Conservation (phyloP, 64 coral and sea anemone genomes). For the Hydrozoanthus tunicans region DNA sequence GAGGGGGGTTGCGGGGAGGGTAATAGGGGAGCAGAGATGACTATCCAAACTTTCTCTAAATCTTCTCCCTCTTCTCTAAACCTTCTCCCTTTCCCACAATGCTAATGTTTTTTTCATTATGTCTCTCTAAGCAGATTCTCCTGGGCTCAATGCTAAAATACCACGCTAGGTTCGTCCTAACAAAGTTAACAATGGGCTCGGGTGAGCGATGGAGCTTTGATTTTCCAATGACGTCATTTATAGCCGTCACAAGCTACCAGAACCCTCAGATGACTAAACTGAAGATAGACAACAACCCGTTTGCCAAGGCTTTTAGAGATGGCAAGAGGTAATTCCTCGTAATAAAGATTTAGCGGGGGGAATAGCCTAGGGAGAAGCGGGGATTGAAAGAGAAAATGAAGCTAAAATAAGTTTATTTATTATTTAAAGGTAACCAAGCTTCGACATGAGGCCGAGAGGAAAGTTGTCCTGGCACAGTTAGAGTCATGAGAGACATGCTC, state of each 20-base stretch:
- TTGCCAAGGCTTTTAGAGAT: slow-evolving; percentile 88
- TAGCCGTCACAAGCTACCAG: slow-evolving; percentile 91
- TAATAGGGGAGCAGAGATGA: no score
- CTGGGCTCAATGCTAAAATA: slow-evolving; percentile 83
- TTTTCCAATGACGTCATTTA: slow-evolving; percentile 85
- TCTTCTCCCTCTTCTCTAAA: background rate
- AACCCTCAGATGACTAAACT: slow-evolving; percentile 85
- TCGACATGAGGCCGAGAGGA: no score
- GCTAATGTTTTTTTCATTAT: background rate
- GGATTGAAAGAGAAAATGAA: no score
- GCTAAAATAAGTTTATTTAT: no score
- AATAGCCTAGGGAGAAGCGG: no score
- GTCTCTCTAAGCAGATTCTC: slow-evolving; percentile 56
- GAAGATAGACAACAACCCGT: slow-evolving; percentile 93
- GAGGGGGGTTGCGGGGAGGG: no score
- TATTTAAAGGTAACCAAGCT: no score
- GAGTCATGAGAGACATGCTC: no score
- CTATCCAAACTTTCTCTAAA: no score
- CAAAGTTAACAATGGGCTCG: slow-evolving; percentile 63
- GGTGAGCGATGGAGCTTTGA: slow-evolving; percentile 85
- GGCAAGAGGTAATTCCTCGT: slow-evolving; percentile 69
- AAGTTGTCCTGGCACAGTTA: no score
- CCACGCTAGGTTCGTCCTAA: slow-evolving; percentile 64
- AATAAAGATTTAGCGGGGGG: no score
- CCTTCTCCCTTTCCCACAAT: background rate